Evolutionary conservation across 2,113 vertebrate species (phyloP).

Genomic region (Colaptes auratus): DNA sequence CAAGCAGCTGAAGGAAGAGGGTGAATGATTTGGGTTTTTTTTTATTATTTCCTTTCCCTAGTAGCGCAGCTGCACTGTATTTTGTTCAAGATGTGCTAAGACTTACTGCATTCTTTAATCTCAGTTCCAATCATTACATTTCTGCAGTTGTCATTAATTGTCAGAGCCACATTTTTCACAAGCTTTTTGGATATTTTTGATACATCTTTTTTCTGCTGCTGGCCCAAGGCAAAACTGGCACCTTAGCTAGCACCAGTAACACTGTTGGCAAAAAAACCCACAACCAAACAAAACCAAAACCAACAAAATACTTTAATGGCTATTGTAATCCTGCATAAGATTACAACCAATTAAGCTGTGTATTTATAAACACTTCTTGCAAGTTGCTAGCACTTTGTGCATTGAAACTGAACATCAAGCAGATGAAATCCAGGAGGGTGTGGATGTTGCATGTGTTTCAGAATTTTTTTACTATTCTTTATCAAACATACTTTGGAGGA

Average conservation of each 20-base stretch:
- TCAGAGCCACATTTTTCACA: not conserved
- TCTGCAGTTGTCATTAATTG: not conserved
- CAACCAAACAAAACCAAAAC: no score
- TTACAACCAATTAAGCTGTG: conserved; percentile 1
- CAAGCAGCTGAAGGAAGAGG: not conserved
- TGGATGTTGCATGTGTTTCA: not conserved
- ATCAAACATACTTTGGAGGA: not conserved
- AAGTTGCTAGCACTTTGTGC: not conserved
- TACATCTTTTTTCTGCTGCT: not conserved
- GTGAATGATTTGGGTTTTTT: not conserved
- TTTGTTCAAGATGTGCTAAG: not conserved
- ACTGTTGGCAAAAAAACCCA: not conserved
- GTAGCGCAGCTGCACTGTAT: not conserved
- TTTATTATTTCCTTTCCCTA: not conserved
- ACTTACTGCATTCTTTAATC: not conserved
- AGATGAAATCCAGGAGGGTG: not conserved
- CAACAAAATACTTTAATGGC: not conserved
- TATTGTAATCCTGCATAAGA: not conserved
- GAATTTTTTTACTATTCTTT: not conserved
- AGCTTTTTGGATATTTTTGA: not conserved
- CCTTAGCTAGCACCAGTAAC: not conserved
- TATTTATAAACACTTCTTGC: not conserved
- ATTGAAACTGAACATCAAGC: not conserved
- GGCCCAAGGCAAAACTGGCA: not conserved
- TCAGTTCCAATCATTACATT: not conserved